Base-by-base conservation (phyloP, 2,797 vertebrate species). In the Novumbra hubbsi region DNA sequence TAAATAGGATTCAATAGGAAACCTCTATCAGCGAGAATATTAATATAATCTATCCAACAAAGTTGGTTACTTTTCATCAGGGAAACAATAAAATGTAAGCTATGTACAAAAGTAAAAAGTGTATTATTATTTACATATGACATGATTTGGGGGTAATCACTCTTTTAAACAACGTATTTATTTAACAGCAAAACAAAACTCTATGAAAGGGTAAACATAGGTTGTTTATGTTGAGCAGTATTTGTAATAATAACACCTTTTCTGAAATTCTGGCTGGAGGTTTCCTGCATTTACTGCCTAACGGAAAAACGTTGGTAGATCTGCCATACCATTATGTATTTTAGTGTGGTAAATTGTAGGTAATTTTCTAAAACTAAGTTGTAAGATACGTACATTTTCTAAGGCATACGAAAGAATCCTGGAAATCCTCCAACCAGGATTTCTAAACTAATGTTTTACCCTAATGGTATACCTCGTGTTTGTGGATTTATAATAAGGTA, bases 401-500 rank as follows among this genome's bases (percentile, higher is more conserved):
- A 68, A 14, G 6, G 16, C 2, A 5, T 28, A n/a, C 0, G 21
- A 16, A 24, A 68, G n/a, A 16, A 21, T 68, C 48, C 9, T 45
- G 21, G 55, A 24, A 60, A 24, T 8, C 24, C 21, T 68, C 41
- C 41, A 45, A 45, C 41, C 41, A 12, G 2, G 24, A 68, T 12
- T 16, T 38, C 4, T 27, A 19, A 21, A 11, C 7, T 1, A 41
- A 45, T 8, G 2, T 8, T 49, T 6, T 21, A 24, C 14, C 38
- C 45, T 15, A 24, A 48, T 49, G 12, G 38, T 68, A 48, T 21
- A 30, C 27, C 48, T 70, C 2, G 50, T 49, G 68, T 27, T 50
- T 5, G 48, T 24, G 45, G 27, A 50, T 49, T 14, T 28, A 5
- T 17, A 49, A 64, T 88, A 84, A 85, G 83, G 84, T 87, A 24